These are phyloP conservation scores for Pseudomyrmex pallidus DNA, from an alignment of 1,140 invertebrate species.

Conservation along the genomic window DNA sequence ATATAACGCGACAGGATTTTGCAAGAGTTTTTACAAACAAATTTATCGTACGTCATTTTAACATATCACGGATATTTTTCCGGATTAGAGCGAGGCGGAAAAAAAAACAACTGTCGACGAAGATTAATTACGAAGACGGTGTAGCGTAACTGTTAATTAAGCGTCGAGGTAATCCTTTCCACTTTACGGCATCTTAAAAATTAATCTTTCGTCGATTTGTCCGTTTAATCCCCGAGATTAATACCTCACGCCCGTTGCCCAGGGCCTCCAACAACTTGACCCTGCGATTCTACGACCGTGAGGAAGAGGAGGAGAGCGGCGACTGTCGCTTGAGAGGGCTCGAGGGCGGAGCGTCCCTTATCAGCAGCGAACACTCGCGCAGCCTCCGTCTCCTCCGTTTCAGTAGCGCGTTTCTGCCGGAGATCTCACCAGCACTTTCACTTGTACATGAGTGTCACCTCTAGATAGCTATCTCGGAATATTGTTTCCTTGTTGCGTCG, in stretches of 20 bases:
- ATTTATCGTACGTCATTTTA: neutral
- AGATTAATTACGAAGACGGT: conserved; percentile 39
- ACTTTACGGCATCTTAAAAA: conserved; percentile 72
- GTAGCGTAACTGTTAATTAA: conserved; percentile 71
- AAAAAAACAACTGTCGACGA: neutral
- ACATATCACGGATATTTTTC: conserved; percentile 1
- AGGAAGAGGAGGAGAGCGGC: conserved; percentile 49
- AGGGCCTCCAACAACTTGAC: conserved; percentile 72
- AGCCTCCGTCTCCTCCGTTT: conserved; percentile 62
- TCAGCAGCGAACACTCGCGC: conserved; percentile 79
- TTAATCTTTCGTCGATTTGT: conserved; percentile 79
- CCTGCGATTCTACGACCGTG: conserved; percentile 61
- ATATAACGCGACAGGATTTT: neutral
- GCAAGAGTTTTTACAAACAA: too few species aligned
- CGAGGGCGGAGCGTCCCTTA: conserved; percentile 77
- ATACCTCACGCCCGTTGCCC: conserved; percentile 71
- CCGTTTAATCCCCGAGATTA: conserved; percentile 76
- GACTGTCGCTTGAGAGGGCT: conserved; percentile 45
- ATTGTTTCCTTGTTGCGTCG: conserved; percentile 21
- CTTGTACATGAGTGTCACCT: conserved; percentile 51
- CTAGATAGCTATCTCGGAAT: conserved; percentile 64
- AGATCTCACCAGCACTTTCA: conserved; percentile 37
- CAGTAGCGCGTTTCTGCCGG: conserved; percentile 43
- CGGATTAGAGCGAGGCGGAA: neutral
- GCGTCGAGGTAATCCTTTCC: conserved; percentile 67